These are phyloP conservation scores for Tyrophagus putrescentiae DNA, from an alignment of 1,140 invertebrate species.

Conservation along the genomic window DNA sequence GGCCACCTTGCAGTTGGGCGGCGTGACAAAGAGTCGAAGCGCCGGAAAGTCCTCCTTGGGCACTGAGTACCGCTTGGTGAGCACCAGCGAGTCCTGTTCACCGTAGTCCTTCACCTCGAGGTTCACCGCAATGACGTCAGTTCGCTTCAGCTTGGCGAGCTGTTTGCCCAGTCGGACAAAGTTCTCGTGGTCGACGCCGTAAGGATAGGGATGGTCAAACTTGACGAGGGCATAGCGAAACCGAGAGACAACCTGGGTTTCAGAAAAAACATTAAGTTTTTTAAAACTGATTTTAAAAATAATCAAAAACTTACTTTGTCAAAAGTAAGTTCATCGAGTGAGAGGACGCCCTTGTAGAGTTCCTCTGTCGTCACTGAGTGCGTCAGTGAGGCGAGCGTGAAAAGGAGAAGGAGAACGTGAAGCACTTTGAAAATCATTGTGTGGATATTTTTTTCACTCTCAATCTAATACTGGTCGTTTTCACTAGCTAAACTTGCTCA, in stretches of 20 bases:
- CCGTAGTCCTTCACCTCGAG: conserved; percentile 3
- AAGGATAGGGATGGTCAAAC: conserved; percentile 4
- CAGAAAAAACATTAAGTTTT: neutral
- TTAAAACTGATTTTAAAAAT: neutral
- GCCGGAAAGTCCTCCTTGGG: neutral
- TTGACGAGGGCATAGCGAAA: neutral
- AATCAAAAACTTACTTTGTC: neutral
- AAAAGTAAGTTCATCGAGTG: conserved; percentile 1
- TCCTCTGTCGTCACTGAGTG: no score
- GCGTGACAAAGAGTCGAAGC: neutral
- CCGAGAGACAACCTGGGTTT: conserved; percentile 1
- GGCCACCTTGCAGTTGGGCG: neutral
- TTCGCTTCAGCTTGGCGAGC: neutral
- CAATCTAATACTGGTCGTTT: no score
- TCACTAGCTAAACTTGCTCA: no score
- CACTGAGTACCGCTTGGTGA: neutral
- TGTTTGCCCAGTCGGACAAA: neutral
- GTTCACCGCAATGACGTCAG: neutral
- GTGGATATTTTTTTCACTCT: no score
- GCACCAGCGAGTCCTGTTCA: neutral
- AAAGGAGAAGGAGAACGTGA: no score
- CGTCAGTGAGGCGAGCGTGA: no score
- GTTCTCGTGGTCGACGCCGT: neutral
- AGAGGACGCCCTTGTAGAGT: neutral
- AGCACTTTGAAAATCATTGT: no score